A percentile compares a stretch with the other conserved stretches of the same genome.
These are phyloP conservation scores for Columba janthina DNA, from an alignment of 2,113 vertebrate species.

Conservation along the genomic window DNA sequence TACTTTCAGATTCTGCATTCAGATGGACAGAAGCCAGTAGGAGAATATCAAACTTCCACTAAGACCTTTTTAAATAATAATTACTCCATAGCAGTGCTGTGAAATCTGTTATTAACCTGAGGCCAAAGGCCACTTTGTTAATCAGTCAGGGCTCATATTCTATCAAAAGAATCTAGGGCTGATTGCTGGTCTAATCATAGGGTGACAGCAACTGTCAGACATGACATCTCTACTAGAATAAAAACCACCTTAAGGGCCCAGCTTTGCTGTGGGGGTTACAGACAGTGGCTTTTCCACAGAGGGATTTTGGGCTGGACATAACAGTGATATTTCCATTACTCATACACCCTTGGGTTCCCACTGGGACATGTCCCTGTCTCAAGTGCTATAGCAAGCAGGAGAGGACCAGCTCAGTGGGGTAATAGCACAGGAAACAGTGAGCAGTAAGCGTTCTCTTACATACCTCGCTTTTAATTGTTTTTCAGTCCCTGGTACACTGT, in stretches of 20 bases:
- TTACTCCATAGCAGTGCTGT: slow-evolving; percentile 73
- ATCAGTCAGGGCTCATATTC: slow-evolving; percentile 75
- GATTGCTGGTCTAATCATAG: slow-evolving; percentile 75
- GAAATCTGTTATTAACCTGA: slow-evolving; percentile 81
- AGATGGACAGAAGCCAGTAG: slow-evolving; percentile 66
- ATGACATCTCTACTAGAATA: slow-evolving; percentile 57
- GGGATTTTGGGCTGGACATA: background rate
- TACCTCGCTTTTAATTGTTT: background rate
- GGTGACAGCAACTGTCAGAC: slow-evolving; percentile 62
- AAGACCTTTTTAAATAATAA: slow-evolving; percentile 78
- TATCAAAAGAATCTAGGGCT: slow-evolving; percentile 67
- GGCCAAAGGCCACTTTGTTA: slow-evolving; percentile 79
- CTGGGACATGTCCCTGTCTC: background rate
- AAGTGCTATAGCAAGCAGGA: background rate
- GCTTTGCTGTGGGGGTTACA: background rate
- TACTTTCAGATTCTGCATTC: slow-evolving; percentile 60
- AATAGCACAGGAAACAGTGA: background rate
- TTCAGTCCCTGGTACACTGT: background rate
- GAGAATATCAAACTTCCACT: slow-evolving; percentile 68
- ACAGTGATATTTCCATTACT: background rate
- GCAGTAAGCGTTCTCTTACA: accelerated
- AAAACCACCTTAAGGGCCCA: slow-evolving; percentile 18
- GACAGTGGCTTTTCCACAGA: background rate
- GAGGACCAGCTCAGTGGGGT: background rate
- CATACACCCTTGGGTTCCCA: background rate